Base-by-base conservation (phyloP, 2,113 vertebrate genomes). In the Campylomormyrus tamandua region DNA sequence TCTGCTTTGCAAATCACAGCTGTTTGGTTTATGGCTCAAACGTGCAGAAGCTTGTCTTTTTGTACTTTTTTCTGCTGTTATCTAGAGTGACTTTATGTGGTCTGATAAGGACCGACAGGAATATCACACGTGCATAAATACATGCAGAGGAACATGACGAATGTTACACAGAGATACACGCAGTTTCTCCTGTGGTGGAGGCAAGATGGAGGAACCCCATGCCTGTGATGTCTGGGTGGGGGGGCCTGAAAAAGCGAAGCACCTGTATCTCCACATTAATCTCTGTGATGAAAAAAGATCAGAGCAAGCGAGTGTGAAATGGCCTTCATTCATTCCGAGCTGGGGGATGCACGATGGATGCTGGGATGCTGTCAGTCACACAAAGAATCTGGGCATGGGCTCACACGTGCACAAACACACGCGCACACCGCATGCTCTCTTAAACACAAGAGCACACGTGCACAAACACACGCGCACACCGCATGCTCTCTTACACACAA, bases 271-370 rank as follows among this genome's bases (percentile, higher is more conserved):
- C 53, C 48, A 31, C 92, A 90, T 92, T 91, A 90, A 92, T 93
- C 92, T 90, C 88, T 17, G 42, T 90, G 92, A 93, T 93, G 91
- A 92, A 90, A 93, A 92, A 92, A 88, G 93, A 93, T 93, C 91
- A 89, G 89, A 91, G 87, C 74, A 88, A 91, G 91, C 42, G 31
- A 77, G 62, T 87, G 91, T 92, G 93, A 93, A 93, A 93, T 91
- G 89, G 89, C 89, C 90, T 90, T 91, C 90, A 91, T 92, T 92
- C 91, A 91, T 92, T 93, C 90, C 91, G 31, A 89, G 84, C 87
- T 87, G 86, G 85, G 90, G 91, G 80, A 70, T 91, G 80, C 84
- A 83, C 77, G 45, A 48, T 48, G 66, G 35, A 52, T 90, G 53
- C 62, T 1, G 46, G 56, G 21, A 45, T 39, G 46, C 74, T 85